Base-by-base conservation (phyloP, 2,888 invertebrate species). In the Ormyrus thymus region DNA sequence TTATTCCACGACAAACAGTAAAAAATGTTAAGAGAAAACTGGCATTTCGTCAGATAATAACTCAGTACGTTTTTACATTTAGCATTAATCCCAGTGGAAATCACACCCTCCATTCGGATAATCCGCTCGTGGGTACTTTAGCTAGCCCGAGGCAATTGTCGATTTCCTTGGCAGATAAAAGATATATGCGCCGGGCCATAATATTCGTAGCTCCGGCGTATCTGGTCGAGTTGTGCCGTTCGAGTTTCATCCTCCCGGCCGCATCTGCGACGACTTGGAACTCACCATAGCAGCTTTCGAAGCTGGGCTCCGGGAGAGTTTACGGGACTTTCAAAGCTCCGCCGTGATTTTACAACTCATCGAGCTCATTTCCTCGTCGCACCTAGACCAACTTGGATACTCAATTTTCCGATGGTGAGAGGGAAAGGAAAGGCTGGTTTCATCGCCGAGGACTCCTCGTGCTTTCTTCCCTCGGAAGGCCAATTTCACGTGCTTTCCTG, bases 301-400 rank as follows among this genome's bases (percentile, higher is more conserved):
- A 51, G 58, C n/a, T 46, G 10, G 15, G 59, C 51, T 8, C 51
- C 29, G 29, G 29, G 29, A 29, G 76, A 71, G 83, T 85, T 85
- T 84, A 84, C 84, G 85, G 81, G 83, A 84, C 83, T 85, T 85
- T 84, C 83, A 84, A 83, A 86, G 84, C 83, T 84, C 81, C 81
- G 29, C 81, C 83, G 82, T 83, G 84, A 84, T 86, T 85, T 86
- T 83, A 84, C 86, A 85, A 85, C 84, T 86, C 86, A 84, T 85
- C 85, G 84, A 83, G 83, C 85, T 84, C 85, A 84, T 84, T 85
- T 86, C 84, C 85, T 80, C 83, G 81, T 82, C 77, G 61, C 71
- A 70, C 55, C 43, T n/a, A 46, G 15, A 9, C 69, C 46, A 69
- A 69, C 46, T 69, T 84, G 82, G 84, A 84, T 83, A 83, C 84